Evolutionary conservation across 2,113 vertebrate genomes (phyloP).

Genomic region (Motacilla tschutschensis): DNA sequence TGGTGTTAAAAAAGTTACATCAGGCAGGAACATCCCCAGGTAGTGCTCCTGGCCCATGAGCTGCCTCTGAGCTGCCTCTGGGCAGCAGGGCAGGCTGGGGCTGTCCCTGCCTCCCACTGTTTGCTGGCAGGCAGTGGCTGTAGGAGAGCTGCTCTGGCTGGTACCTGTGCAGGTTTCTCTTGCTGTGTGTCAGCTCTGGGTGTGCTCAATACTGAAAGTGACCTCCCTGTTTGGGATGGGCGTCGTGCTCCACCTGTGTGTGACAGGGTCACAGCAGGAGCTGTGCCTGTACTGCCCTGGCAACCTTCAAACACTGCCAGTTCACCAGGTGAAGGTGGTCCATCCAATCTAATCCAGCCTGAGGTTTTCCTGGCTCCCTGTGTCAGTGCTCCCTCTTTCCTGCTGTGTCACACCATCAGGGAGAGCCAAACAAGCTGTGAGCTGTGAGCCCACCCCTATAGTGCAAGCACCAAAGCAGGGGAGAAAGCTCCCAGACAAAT

Average conservation of each 20-base stretch:
- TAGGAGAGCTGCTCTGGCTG: neutral
- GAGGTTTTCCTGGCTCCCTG: neutral
- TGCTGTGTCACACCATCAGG: fast-evolving
- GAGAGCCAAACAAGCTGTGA: neutral
- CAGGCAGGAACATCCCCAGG: neutral
- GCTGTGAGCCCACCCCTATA: neutral
- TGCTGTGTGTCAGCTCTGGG: neutral
- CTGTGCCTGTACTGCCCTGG: fast-evolving
- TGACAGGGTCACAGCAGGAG: neutral
- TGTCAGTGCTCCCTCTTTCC: neutral
- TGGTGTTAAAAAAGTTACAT: neutral
- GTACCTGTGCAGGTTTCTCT: neutral
- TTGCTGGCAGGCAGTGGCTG: neutral
- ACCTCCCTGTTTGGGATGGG: neutral
- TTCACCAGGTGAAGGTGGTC: neutral
- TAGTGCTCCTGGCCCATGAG: neutral
- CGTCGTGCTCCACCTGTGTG: fast-evolving
- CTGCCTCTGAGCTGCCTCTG: fast-evolving
- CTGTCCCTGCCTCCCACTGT: fast-evolving
- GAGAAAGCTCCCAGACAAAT: neutral
- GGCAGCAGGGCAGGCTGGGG: neutral
- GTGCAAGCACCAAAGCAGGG: fast-evolving
- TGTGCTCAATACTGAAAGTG: fast-evolving
- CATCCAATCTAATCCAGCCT: neutral
- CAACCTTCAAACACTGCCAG: neutral